Evolutionary conservation across 2,888 invertebrate species (phyloP).

Genomic region (Liodrosophila aerea): DNA sequence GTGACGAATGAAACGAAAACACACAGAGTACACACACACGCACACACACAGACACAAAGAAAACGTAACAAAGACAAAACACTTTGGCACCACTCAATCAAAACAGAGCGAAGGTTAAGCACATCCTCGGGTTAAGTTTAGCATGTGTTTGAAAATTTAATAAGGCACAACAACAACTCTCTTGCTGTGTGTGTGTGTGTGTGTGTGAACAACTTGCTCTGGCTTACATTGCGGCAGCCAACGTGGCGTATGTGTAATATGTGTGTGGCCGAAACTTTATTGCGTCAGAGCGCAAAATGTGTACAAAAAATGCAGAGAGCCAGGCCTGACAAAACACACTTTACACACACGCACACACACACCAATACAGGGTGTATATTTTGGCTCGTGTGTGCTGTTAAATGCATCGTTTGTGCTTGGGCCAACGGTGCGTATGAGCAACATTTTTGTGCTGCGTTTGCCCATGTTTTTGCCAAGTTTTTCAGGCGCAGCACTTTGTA

Average conservation of each 20-base stretch:
- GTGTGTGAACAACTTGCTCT: constrained; percentile 39
- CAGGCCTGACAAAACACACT: constrained; percentile 24
- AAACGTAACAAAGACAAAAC: constrained; percentile 58
- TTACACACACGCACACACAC: constrained; percentile 14
- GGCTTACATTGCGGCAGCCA: constrained; percentile 28
- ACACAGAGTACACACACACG: constrained; percentile 17
- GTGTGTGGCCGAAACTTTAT: constrained; percentile 19
- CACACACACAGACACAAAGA: not conserved
- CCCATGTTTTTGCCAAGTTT: constrained; percentile 6
- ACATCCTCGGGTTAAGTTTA: constrained; percentile 75
- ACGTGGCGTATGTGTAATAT: constrained; percentile 21
- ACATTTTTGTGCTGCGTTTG: constrained; percentile 27
- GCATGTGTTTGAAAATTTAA: constrained; percentile 76
- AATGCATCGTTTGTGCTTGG: constrained; percentile 50
- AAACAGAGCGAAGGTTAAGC: constrained; percentile 74
- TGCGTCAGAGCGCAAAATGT: constrained; percentile 20
- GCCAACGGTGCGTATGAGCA: constrained; percentile 63
- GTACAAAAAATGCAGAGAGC: constrained; percentile 17
- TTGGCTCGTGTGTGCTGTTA: constrained; percentile 30
- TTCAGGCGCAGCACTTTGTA: constrained; percentile 37
- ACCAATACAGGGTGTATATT: constrained; percentile 10
- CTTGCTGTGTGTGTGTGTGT: constrained; percentile 11
- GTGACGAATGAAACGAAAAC: constrained; percentile 27
- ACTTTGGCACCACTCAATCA: constrained; percentile 72
- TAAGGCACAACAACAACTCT: constrained; percentile 46